Conservation (phyloP, 2,888 invertebrate genomes). For the Pyralis farinalis region DNA sequence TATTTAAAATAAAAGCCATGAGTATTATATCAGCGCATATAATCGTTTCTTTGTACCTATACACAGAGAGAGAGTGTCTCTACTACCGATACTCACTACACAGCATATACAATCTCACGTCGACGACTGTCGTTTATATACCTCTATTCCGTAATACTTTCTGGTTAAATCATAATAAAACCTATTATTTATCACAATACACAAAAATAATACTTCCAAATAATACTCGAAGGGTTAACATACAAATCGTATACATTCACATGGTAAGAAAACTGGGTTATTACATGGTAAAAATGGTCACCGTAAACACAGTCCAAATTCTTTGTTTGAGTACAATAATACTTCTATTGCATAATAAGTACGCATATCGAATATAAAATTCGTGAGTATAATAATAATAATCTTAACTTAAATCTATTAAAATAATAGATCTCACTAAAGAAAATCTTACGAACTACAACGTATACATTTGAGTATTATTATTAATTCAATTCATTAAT, state of each 20-base stretch:
- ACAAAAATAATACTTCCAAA: conserved; percentile 73
- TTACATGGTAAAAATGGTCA: conserved; percentile 40
- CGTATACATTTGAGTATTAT: conserved; percentile 79
- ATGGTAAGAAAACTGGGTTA: no score
- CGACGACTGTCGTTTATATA: conserved; percentile 59
- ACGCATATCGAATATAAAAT: conserved; percentile 38
- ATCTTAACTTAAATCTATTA: conserved; percentile 37
- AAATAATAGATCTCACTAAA: conserved; percentile 70
- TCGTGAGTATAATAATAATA: conserved; percentile 27
- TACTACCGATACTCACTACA: conserved; percentile 66
- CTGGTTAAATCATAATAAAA: conserved; percentile 65
- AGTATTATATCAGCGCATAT: conserved; percentile 65
- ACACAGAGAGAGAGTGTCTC: conserved; percentile 52
- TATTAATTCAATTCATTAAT: conserved; percentile 62
- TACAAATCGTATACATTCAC: conserved; percentile 66
- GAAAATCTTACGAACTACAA: conserved; percentile 67
- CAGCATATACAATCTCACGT: conserved; percentile 64
- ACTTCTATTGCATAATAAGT: conserved; percentile 44
- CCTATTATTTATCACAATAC: conserved; percentile 67
- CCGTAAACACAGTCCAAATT: conserved; percentile 43
- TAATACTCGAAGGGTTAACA: conserved; percentile 74
- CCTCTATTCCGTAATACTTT: conserved; percentile 67
- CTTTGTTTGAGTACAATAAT: conserved; percentile 43
- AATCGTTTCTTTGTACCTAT: conserved; percentile 78
- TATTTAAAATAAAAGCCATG: conserved; percentile 33